Evolutionary conservation across 2,113 vertebrate genomes (phyloP).

Genomic region (Albula goreensis): DNA sequence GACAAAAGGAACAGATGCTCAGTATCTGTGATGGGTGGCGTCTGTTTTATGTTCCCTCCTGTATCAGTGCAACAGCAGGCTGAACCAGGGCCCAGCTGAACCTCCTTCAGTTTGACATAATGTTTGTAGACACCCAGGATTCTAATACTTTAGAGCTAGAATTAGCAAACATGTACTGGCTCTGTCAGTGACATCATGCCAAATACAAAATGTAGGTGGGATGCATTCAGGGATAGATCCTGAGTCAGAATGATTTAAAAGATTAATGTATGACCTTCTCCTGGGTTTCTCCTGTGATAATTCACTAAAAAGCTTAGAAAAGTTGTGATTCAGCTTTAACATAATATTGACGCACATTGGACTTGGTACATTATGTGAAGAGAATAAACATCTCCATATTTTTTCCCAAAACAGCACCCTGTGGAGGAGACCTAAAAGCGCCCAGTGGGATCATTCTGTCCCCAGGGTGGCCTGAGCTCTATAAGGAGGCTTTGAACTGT

Average conservation of each 20-base stretch:
- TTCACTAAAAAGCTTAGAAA: neutral
- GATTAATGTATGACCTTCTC: neutral
- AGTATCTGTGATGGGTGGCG: neutral
- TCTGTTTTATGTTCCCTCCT: neutral
- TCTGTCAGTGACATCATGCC: neutral
- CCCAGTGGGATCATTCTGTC: conserved; percentile 95
- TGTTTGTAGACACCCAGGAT: neutral
- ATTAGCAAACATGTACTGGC: neutral
- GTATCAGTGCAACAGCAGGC: no score
- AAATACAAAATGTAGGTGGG: neutral
- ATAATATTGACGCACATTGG: neutral
- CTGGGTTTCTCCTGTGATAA: neutral
- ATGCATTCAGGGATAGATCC: neutral
- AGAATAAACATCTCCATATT: neutral
- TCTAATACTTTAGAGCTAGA: neutral
- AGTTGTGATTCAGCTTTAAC: neutral
- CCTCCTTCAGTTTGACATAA: no score
- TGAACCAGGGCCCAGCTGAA: no score
- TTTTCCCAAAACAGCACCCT: conserved; percentile 76
- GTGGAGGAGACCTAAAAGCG: conserved; percentile 90
- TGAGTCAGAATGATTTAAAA: neutral
- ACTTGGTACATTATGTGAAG: neutral
- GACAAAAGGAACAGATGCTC: neutral
- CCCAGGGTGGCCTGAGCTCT: conserved; percentile 96
- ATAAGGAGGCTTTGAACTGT: conserved; percentile 97